Conservation (phyloP, 2,888 invertebrate genomes). For the Junonia oenone region DNA sequence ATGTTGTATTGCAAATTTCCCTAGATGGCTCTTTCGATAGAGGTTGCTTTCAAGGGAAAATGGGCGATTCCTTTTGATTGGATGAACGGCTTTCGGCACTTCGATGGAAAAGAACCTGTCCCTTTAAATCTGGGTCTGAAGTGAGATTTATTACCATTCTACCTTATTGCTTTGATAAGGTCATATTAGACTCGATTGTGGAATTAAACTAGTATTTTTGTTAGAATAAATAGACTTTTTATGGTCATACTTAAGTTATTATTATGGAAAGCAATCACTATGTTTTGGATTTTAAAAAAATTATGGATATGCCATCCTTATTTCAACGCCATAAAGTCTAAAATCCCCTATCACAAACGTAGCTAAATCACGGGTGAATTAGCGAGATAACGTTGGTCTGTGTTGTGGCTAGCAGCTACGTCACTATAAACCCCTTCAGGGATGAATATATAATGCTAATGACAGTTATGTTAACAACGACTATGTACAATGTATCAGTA, state of each 20-base stretch:
- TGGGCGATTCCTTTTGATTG: slow-evolving; percentile 51
- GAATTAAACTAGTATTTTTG: too few relatives aligned
- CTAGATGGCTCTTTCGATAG: slow-evolving; percentile 34
- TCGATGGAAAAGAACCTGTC: slow-evolving; percentile 23
- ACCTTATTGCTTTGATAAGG: slow-evolving; percentile 23
- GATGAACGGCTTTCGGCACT: slow-evolving; percentile 33
- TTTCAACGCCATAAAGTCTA: too few relatives aligned
- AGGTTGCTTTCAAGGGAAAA: slow-evolving; percentile 37
- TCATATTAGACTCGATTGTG: neutral
- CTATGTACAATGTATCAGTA: neutral
- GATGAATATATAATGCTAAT: neutral
- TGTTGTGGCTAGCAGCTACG: neutral
- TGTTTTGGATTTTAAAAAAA: too few relatives aligned
- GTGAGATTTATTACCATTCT: slow-evolving; percentile 23
- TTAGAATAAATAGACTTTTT: too few relatives aligned
- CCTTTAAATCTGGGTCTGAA: slow-evolving; percentile 23
- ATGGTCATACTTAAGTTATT: too few relatives aligned
- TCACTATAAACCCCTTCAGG: neutral
- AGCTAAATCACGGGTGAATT: neutral
- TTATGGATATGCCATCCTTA: too few relatives aligned
- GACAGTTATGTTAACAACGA: neutral
- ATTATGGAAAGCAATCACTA: too few relatives aligned
- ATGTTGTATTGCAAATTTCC: slow-evolving; percentile 23
- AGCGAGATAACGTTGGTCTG: slow-evolving; percentile 8
- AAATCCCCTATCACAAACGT: too few relatives aligned